Conservation (phyloP, 37 sponge, comb jelly and placozoan genomes). For the Halisarca cf. caerulea region DNA sequence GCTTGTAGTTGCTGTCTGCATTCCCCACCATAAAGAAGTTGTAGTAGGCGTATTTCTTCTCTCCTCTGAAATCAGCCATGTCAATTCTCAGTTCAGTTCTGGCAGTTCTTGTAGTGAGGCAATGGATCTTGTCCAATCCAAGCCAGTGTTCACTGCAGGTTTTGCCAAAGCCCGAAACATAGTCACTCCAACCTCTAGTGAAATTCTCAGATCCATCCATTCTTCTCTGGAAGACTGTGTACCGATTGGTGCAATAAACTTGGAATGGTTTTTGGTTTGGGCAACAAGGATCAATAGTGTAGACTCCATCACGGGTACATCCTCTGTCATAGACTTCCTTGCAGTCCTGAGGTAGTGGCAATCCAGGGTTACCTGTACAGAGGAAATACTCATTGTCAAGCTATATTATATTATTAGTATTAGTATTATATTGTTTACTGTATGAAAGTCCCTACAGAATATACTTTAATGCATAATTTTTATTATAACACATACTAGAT, state of each 20-base stretch:
- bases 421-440: no score
- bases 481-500: no score
- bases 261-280: background rate
- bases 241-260: constrained; percentile 19
- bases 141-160: constrained; percentile 27
- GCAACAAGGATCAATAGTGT: constrained; percentile 21
- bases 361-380: no score
- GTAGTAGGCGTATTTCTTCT: constrained; percentile 10
- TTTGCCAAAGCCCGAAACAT: constrained; percentile 32
- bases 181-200: constrained; percentile 23
- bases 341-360: background rate
- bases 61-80: background rate
- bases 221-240: constrained; percentile 31
- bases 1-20: background rate
- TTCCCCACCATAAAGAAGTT: background rate
- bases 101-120: background rate
- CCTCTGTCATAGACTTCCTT: background rate
- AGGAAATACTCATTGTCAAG: no score
- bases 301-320: background rate
- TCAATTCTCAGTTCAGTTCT: constrained; percentile 21
- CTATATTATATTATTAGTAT: no score
- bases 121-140: constrained; percentile 21
- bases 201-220: constrained; percentile 34
- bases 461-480: no score
- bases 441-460: no score